Base-by-base conservation (phyloP, 64 coral and sea anemone species). In the Acropora yongei region DNA sequence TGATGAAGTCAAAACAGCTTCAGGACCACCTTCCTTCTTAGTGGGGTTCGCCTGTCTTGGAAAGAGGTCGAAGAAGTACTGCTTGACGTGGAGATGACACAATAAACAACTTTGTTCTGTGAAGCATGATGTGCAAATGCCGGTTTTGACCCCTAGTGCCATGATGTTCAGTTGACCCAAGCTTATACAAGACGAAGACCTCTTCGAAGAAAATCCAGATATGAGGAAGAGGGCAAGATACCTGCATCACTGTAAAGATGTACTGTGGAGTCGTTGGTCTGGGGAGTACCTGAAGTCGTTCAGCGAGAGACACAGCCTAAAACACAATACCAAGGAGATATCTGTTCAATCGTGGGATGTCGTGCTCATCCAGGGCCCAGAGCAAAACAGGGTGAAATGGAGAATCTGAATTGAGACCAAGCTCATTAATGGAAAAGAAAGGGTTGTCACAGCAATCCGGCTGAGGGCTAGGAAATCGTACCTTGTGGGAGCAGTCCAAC, bases 141-240 rank as follows among this genome's bases (percentile, higher is more conserved):
- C 88, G 6, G 76, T 90, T 12, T 63, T 90, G 53, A 90, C 88
- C 2, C 76, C 88, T 43, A 80, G 51, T 65, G 7, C 45, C 6
- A 90, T 90, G 88, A 68, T 90, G 9, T 39, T 63, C 40, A 44
- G 73, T 41, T 11, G 77, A 53, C 47, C 5, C 2, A 41, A 76
- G 11, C 66, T 65, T 1, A 5, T 57, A 2, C 50, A 47, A 76
- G 74, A 76, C 46, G 72, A 88, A 75, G 48, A 88, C 46, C 16
- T 5, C 2, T 60, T 77, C 14, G 55, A 41, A 39, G 80, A 58
- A 14, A 50, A 83, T 12, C 14, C 44, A 1, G 57, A 66, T 68
- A 9, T 80, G 41, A 80, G 50, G 50, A 53, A 53, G 50, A 53
- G 50, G 9, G 50, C 50, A 53, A 53, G 50, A 53, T 53, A 53